These are phyloP conservation scores for Potamarius usumacintae DNA, from an alignment of 2,113 vertebrate species.

Conservation along the genomic window DNA sequence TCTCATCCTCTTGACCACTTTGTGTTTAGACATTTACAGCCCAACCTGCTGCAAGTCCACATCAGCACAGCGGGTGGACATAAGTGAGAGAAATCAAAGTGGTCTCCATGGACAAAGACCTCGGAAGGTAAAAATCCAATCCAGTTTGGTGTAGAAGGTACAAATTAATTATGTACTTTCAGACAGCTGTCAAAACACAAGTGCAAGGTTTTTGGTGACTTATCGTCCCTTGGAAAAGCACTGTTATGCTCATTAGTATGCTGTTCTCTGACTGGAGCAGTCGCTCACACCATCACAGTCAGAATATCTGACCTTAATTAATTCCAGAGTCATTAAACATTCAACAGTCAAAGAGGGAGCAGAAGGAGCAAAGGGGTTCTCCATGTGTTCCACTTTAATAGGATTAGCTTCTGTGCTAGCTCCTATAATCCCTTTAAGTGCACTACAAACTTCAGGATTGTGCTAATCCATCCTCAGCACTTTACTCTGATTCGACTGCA, in stretches of 20 bases:
- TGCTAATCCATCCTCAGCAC: not conserved
- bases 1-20: not conserved
- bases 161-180: not conserved
- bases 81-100: not conserved
- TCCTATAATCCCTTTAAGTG: conserved; percentile 4
- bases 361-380: not conserved
- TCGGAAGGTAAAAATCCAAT: not conserved
- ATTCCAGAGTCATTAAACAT: conserved; percentile 17
- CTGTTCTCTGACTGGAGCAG: not conserved
- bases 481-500: not conserved
- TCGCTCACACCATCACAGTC: not conserved
- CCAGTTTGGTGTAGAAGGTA: not conserved
- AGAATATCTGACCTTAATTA: conserved; percentile 19
- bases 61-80: not conserved
- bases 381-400: conserved; percentile 2
- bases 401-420: conserved; percentile 12
- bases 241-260: not conserved
- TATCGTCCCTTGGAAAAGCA: not conserved
- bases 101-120: not conserved
- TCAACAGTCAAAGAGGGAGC: conserved; percentile 6
- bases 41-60: not conserved
- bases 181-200: conserved; percentile 10
- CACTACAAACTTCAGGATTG: conserved; percentile 1
- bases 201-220: not conserved
- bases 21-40: not conserved